Evolutionary conservation across 2,113 vertebrate species (phyloP), one percentile per base, ranked within the genome.

Genomic region (Ophthalmolycus amberensis): DNA sequence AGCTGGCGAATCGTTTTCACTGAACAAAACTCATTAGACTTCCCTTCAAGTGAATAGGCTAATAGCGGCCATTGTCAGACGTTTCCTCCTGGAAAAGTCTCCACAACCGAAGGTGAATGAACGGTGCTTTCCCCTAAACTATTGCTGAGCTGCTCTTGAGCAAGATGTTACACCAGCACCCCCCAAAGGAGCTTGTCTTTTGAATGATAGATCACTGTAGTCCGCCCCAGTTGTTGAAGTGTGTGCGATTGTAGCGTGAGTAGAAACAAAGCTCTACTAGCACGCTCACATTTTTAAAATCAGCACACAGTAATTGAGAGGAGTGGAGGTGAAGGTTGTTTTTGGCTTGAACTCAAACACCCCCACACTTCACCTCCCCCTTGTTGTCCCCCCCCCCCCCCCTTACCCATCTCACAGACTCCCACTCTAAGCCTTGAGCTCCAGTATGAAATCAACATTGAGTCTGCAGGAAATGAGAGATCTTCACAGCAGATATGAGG

Each of bases 391-490:
- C 42, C 25, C n/a, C 11, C 40, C 7, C 58, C 75, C 71, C 42
- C 68, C 64, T 58, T 60, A 46, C 81, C 79, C 87, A 84, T 86
- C 88, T 81, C 82, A 68, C 58, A 91, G 90, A 91, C 88, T 91
- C 90, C 89, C 83, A 79, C 89, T 86, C 84, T 90, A 90, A 93
- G 88, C 88, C 86, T 87, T 25, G 64, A 91, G 90, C 88, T 92
- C 76, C 80, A 89, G 83, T 92, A 93, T 92, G 92, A 94, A 94
- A 94, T 94, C 89, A 94, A 93, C 92, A 90, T 92, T 88, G 87
- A 84, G 87, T 80, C 88, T 89, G 87, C 93, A 94, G 94, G 93
- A 94, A 95, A 94, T 94, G 91, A 94, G 92, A 93, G 90, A 93
- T 94, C 90, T 91, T 80, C 85, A 91, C 81, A 85, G 83, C 88